A percentile compares a stretch with the other conserved stretches of the same genome.
Conservation (phyloP, 2,888 invertebrate genomes). For the Diaprepes abbreviatus region DNA sequence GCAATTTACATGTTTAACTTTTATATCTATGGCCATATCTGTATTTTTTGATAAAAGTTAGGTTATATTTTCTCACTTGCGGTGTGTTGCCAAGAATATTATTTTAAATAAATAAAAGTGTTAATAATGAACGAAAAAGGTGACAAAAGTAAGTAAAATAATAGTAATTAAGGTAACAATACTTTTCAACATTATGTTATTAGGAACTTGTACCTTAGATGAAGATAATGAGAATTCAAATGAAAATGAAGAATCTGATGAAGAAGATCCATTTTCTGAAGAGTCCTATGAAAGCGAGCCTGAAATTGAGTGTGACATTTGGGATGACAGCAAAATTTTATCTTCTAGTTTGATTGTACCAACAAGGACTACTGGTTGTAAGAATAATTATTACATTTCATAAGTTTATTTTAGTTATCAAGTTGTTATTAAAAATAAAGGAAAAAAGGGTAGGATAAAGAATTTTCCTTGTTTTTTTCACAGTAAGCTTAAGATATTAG, state of each 20-base stretch:
- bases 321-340: conserved; percentile 62
- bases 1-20: too few species aligned
- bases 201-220: not conserved
- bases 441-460: too few species aligned
- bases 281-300: conserved; percentile 54
- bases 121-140: not conserved
- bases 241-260: conserved; percentile 29
- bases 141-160: not conserved
- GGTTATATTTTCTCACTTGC: too few species aligned
- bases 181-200: not conserved
- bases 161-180: not conserved
- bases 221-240: not conserved
- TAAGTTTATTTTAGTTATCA: too few species aligned
- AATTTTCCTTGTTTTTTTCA: too few species aligned
- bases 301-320: conserved; percentile 61
- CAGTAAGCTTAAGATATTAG: too few species aligned
- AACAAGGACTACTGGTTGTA: conserved; percentile 53
- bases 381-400: too few species aligned
- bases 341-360: conserved; percentile 14
- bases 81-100: too few species aligned
- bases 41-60: too few species aligned
- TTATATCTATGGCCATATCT: too few species aligned
- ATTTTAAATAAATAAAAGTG: too few species aligned
- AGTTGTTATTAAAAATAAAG: too few species aligned
- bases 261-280: conserved; percentile 23